Percentiles rank a stretch among this genome's conserved stretches.
Conservation (phyloP, 1,140 invertebrate species). For the Varroa destructor region DNA sequence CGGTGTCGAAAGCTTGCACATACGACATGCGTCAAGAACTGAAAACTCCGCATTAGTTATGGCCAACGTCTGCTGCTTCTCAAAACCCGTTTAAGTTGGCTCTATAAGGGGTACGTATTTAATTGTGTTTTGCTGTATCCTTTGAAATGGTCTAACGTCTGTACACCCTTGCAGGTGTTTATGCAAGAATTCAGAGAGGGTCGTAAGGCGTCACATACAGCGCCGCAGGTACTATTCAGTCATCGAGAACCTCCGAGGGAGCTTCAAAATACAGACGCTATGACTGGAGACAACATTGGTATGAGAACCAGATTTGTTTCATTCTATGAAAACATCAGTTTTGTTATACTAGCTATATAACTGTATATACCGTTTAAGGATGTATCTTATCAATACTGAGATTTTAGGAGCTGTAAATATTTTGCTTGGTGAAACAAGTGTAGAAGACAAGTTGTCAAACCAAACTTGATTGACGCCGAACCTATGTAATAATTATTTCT, state of each 20-base stretch:
- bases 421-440: no score
- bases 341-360: constrained; percentile 53
- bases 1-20: no score
- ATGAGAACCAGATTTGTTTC: neutral
- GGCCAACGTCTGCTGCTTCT: no score
- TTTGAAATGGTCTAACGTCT: constrained; percentile 20
- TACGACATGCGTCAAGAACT: no score
- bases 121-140: neutral
- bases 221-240: constrained; percentile 51
- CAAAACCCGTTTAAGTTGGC: no score
- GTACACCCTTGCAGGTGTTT: constrained; percentile 31
- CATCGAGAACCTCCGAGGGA: constrained; percentile 90
- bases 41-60: no score
- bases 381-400: no score
- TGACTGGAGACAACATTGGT: constrained; percentile 90
- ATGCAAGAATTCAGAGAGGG: constrained; percentile 85
- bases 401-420: no score
- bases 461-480: no score
- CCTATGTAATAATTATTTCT: no score
- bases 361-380: neutral
- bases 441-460: no score
- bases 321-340: constrained; percentile 56
- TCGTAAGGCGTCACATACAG: constrained; percentile 82
- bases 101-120: no score
- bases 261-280: constrained; percentile 79